Percentiles rank a stretch among this genome's conserved stretches.
Conservation (phyloP, 2,797 vertebrate genomes). For the Taenioides sp. region DNA sequence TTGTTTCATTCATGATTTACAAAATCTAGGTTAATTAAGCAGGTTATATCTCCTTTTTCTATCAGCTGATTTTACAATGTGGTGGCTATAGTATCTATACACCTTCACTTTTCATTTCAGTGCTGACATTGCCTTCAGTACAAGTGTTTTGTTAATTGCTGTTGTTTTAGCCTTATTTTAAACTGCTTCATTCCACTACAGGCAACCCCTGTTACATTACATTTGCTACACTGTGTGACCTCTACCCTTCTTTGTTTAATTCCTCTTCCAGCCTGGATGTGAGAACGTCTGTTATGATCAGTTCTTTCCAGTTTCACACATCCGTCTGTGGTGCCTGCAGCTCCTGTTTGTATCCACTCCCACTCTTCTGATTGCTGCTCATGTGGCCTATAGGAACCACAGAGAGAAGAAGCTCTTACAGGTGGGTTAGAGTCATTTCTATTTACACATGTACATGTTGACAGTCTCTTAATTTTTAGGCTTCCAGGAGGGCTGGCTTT, state of each 20-base stretch:
- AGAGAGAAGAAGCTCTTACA: conserved; percentile 61
- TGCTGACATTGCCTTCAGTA: too few relatives aligned
- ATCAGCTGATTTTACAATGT: too few relatives aligned
- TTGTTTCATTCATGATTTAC: too few relatives aligned
- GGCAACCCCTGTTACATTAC: too few relatives aligned
- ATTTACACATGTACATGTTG: not conserved
- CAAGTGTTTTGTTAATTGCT: too few relatives aligned
- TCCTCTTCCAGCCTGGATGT: conserved; percentile 69
- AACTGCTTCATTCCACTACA: not conserved
- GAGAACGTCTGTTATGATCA: conserved; percentile 80
- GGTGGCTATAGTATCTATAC: too few relatives aligned
- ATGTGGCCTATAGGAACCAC: conserved; percentile 69
- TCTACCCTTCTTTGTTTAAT: not conserved
- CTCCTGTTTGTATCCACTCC: conserved; percentile 76
- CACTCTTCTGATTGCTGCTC: conserved; percentile 70
- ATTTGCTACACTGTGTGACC: not conserved
- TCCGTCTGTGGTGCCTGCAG: conserved; percentile 80
- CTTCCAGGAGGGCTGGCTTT: conserved; percentile 48
- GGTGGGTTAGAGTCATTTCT: conserved; percentile 27
- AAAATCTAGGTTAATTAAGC: too few relatives aligned
- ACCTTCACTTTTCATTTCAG: too few relatives aligned
- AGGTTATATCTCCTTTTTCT: too few relatives aligned
- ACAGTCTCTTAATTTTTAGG: not conserved
- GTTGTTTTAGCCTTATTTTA: not conserved
- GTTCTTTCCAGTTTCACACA: conserved; percentile 79